phyloP scores from a whole-genome alignment of 2,113 vertebrate species.

The Cyrtonyx montezumae region DNA sequence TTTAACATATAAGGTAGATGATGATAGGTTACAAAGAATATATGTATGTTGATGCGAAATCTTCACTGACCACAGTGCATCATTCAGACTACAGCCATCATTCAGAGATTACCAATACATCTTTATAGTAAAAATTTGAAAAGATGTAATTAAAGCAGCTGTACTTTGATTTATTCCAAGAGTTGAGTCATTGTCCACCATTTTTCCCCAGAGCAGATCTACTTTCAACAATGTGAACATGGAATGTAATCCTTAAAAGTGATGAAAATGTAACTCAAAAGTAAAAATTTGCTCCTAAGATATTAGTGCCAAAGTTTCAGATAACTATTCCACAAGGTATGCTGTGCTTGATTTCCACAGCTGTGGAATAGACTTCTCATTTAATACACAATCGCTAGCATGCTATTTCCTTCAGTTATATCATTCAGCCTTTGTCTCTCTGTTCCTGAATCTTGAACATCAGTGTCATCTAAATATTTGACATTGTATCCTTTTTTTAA shows the following conservation, averaged over 20 bases:
- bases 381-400: not conserved
- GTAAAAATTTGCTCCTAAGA: not conserved
- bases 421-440: not conserved
- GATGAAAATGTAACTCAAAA: not conserved
- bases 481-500: not conserved
- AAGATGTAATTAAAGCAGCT: rapidly evolving
- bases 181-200: not conserved
- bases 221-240: not conserved
- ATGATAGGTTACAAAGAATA: not conserved
- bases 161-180: not conserved
- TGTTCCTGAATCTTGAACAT: not conserved
- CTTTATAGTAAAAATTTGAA: not conserved
- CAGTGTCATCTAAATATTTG: not conserved
- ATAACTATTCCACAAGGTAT: not conserved
- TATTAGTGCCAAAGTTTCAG: not conserved
- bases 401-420: not conserved
- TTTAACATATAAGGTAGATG: not conserved
- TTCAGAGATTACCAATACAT: not conserved
- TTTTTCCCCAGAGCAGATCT: not conserved
- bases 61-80: not conserved
- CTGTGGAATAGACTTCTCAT: not conserved
- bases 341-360: rapidly evolving
- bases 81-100: not conserved
- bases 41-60: not conserved
- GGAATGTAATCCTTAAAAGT: not conserved